Base-by-base conservation (phyloP, 2,113 vertebrate genomes). In the Zosterops hypoxanthus region DNA sequence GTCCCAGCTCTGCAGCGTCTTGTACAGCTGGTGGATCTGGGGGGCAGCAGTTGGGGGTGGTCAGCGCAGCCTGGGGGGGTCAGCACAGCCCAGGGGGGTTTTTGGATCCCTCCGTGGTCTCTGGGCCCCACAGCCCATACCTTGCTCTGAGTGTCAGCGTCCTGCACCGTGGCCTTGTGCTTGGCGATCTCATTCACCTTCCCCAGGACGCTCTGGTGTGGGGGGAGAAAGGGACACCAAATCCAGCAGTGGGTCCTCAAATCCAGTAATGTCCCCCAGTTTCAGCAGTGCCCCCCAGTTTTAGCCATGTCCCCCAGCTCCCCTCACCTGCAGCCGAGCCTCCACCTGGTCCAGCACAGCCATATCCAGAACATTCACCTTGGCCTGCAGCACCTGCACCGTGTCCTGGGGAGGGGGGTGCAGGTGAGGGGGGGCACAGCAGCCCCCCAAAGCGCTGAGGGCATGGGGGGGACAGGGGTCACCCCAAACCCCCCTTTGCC, bases 111-210 rank as follows among this genome's bases (percentile, higher is more conserved):
- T 11, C 36, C 3, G 3, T 2, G 5, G 34, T 16, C 22, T 36
- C 6, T 29, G 20, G 20, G 34, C 15, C 55, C 31, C 36, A 18
- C 36, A 50, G 80, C 25, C 56, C 57, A 0, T 53, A 99, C 99
- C 99, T 99, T 99, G 98, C 98, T 99, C 96, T 99, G 99, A 33
- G 99, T 99, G 52, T 99, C 99, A 10, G 99, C 99, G 2, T 99
- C 99, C 93, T 99, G 99, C 85, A 99, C 98, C 1, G 98, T 97
- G n/a, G 98, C 92, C 97, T 99, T 99, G 97, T 99, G 98, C 97
- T 99, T 99, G 76, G 99, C 99, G 0, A 99, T 99, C 96, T 99
- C 99, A 63, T 99, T 99, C 98, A 99, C 99, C 92, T 99, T 99
- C 29, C 99, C 99, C 80, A 99, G 97, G 82, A 99, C 98, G 33